Evolutionary conservation across 2,888 invertebrate genomes (phyloP).

Genomic region (Aspidapion aeneum): DNA sequence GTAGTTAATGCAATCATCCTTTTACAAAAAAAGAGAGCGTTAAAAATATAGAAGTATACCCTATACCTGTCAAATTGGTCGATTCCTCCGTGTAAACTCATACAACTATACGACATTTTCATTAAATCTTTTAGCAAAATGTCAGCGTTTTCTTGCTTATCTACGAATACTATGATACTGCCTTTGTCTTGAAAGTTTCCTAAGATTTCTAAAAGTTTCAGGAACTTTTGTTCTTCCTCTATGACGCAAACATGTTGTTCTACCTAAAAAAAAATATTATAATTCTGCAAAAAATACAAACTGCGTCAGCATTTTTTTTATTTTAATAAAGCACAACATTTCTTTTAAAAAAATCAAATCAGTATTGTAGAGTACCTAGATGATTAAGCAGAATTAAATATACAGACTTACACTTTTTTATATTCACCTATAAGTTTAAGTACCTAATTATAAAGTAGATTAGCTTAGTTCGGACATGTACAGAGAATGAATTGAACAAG

Average conservation of each 20-base stretch:
- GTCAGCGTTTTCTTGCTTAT: constrained; percentile 97
- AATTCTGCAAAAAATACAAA: not conserved
- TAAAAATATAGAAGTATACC: too few relatives aligned
- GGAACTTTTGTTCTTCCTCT: constrained; percentile 96
- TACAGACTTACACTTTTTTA: too few relatives aligned
- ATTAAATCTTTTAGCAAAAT: constrained; percentile 89
- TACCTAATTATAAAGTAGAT: too few relatives aligned
- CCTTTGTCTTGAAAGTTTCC: constrained; percentile 91
- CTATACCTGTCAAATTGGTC: constrained; percentile 99
- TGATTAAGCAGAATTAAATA: too few relatives aligned
- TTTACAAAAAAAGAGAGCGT: too few relatives aligned
- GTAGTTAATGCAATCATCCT: not conserved
- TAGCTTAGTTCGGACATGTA: too few relatives aligned
- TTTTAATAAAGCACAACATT: too few relatives aligned
- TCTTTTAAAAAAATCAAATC: too few relatives aligned
- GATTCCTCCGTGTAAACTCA: constrained; percentile 98
- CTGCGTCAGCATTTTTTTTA: too few relatives aligned
- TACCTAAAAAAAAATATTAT: constrained; percentile 50
- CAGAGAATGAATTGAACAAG: too few relatives aligned
- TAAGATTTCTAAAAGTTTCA: constrained; percentile 96
- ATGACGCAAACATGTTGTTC: constrained; percentile 91
- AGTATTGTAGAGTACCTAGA: too few relatives aligned
- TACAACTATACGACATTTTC: constrained; percentile 94
- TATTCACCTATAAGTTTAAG: too few relatives aligned
- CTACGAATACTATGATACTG: constrained; percentile 94